Evolutionary conservation across 1,140 invertebrate species (phyloP), one percentile per base, ranked within the genome.

Genomic region (Potamilus streckersoni): DNA sequence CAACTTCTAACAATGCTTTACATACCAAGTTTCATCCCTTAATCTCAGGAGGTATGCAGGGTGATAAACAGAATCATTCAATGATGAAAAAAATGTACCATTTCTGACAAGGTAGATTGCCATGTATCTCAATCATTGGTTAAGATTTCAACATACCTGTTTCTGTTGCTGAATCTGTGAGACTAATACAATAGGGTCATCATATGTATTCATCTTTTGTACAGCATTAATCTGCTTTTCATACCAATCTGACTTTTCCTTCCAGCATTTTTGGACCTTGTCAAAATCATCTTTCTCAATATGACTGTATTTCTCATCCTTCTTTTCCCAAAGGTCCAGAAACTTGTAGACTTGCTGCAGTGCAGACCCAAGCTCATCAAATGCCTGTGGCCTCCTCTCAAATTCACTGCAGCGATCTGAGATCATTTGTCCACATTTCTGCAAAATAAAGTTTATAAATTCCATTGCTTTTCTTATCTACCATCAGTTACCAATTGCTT

Each of bases 251-350:
- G 88, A 84, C 69, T 92, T 92, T 71, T 92, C 91, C 56, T 87
- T 84, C 63, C 92, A 83, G 20, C 90, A 87, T 80, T 91, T 91
- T 66, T 89, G 81, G 27, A 93, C 90, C 85, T 96, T 95, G 67
- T 94, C 92, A 2, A 97, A 91, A 79, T 98, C 96, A 13, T 93
- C 93, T 38, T 93, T 93, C 6, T 94, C 93, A 27, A 98, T 88
- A 85, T 98, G 97, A 66, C 93, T 91, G 88, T 94, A 98, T 85
- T 95, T 96, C 70, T 94, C 92, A 84, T 96, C 94, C 80, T 87
- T 87, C 16, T 80, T 66, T 17, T 77, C 66, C 73, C 93, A 93
- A 61, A 91, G 91, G 80, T 95, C 93, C 3, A 96, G 84, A 55
- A 93, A 93, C 88, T 96, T 96, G 69, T 93, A 93, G 1, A 94